A percentile compares a stretch with the other conserved stretches of the same genome.
Conservation (phyloP, 2,888 invertebrate genomes). For the Philonicus albiceps region DNA sequence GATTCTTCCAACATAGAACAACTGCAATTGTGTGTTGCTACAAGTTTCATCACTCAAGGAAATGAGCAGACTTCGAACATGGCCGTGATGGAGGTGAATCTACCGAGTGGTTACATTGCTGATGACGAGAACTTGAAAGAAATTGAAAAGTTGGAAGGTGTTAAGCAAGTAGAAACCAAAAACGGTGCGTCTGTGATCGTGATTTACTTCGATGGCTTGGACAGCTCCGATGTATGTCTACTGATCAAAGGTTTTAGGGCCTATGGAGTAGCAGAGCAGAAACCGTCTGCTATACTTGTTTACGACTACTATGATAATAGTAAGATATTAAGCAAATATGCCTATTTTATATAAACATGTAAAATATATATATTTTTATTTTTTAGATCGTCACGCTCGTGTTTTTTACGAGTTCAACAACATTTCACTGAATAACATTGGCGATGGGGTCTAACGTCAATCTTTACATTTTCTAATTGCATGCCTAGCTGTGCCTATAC, state of each 20-base stretch:
- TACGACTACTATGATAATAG: conserved; percentile 93
- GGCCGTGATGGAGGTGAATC: conserved; percentile 87
- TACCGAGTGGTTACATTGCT: conserved; percentile 91
- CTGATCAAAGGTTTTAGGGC: conserved; percentile 85
- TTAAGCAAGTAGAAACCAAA: conserved; percentile 70
- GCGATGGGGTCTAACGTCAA: neutral
- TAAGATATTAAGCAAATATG: conserved; percentile 63
- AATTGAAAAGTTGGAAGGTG: conserved; percentile 64
- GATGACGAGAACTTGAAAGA: conserved; percentile 77
- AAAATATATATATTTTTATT: neutral
- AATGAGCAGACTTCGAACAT: conserved; percentile 78
- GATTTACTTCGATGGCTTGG: conserved; percentile 76
- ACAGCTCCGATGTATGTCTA: conserved; percentile 74
- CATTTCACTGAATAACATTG: neutral
- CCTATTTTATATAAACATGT: neutral
- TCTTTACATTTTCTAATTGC: neutral
- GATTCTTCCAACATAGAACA: conserved; percentile 74
- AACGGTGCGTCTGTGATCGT: conserved; percentile 71
- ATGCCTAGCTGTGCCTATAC: no score
- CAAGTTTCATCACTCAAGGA: conserved; percentile 71
- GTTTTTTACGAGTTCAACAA: conserved; percentile 1
- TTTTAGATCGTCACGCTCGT: neutral
- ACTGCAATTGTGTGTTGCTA: conserved; percentile 78
- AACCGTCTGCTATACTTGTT: conserved; percentile 83
- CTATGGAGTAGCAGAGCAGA: conserved; percentile 84